Base-by-base conservation (phyloP, 2,888 invertebrate genomes). In the Nephrotoma flavescens region DNA sequence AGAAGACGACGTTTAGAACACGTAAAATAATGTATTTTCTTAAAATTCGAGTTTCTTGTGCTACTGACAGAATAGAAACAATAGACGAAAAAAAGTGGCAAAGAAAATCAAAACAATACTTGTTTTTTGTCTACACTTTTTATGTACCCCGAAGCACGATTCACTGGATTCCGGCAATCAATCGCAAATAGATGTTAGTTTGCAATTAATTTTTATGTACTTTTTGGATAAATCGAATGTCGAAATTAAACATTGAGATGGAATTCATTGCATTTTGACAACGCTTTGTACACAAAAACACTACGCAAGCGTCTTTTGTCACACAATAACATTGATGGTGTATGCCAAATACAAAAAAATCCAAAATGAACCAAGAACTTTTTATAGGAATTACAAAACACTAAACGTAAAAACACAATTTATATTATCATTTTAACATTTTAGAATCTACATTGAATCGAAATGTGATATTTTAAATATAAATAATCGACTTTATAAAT, bases 221-320 rank as follows among this genome's bases (percentile, higher is more conserved):
- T 31, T 71, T 71, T 71, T 31, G 11, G 11, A 31, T 31, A 71
- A 71, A 11, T 9, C 12, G 31, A 31, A 71, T 71, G 9, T 31
- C 71, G 31, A 71, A 71, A 71, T 31, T 71, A 71, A 71, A 71
- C 31, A 31, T 12, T 9, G 31, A 71, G 71, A 57, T 57, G 15
- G 52, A 71, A 71, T 84, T 84, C 42, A 41, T 84, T 84, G n/a
- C 83, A 44, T 86, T 86, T 86, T 86, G 86, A 86, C 86, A 83
- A 45, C 86, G 86, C 86, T 83, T 42, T 86, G 86, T 87, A 86
- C 84, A 87, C 87, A 87, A 87, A 87, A 86, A 86, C 84, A 86
- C 42, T 86, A 87, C 87, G 86, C 87, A 87, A 86, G 87, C 87
- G 87, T 86, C 45, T 42, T 47, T 44, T 42, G 42, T 44, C 42